These are phyloP conservation scores for Penaeus japonicus DNA, from an alignment of 1,140 invertebrate species.

Conservation along the genomic window DNA sequence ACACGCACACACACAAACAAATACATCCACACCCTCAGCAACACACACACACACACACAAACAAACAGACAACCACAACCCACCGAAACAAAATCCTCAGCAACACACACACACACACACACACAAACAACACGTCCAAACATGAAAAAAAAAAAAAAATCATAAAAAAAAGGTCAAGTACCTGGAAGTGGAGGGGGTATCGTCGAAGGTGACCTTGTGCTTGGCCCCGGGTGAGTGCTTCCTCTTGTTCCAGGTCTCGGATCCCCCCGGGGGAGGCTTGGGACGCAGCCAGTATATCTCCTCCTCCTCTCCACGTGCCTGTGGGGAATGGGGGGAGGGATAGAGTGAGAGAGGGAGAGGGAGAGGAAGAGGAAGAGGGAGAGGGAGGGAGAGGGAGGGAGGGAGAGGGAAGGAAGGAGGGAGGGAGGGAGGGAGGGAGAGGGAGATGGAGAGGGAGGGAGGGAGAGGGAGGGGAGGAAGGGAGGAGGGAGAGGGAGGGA, in stretches of 20 bases:
- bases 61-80: too few species aligned
- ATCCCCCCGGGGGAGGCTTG: constrained; percentile 64
- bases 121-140: neutral
- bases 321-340: constrained; percentile 64
- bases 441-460: too few species aligned
- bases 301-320: constrained; percentile 56
- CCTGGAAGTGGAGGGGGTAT: constrained; percentile 40
- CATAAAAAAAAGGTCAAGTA: neutral
- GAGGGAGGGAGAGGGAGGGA: constrained; percentile 71
- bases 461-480: neutral
- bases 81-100: too few species aligned
- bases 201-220: constrained; percentile 54
- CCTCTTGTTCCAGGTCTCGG: constrained; percentile 24
- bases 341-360: too few species aligned
- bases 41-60: neutral
- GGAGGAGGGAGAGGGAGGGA: too few species aligned
- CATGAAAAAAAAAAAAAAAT: too few species aligned
- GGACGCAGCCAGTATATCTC: constrained; percentile 63
- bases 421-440: neutral
- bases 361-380: neutral
- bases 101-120: too few species aligned
- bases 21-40: neutral
- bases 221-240: constrained; percentile 50
- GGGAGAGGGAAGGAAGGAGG: constrained; percentile 74
- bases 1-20: neutral